Conservation (phyloP, 2,113 vertebrate genomes). For the Rhadina sibilatrix region DNA sequence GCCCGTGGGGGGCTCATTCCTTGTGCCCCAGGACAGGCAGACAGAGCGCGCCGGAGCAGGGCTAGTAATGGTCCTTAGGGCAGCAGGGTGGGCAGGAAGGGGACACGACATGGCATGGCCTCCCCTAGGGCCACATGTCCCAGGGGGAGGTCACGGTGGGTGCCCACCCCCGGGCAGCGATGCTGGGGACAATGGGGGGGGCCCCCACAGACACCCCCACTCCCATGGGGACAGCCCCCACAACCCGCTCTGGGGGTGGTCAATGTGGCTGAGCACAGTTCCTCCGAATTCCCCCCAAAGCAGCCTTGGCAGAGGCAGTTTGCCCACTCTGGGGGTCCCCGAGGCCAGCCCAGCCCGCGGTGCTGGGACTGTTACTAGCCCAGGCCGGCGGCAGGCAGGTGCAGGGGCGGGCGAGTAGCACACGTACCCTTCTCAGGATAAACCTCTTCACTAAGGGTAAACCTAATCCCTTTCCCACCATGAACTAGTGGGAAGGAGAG, state of each 20-base stretch:
- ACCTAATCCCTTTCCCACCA: constrained; percentile 98
- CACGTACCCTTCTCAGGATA: constrained; percentile 99
- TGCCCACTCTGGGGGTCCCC: neutral
- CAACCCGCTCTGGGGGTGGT: neutral
- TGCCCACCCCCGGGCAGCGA: neutral
- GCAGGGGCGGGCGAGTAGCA: constrained; percentile 52
- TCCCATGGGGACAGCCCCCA: neutral
- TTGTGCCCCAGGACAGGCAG: neutral
- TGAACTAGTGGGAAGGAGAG: constrained; percentile 86
- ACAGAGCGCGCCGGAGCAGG: constrained; percentile 42
- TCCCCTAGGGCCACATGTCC: neutral
- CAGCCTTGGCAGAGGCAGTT: neutral
- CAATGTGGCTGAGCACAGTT: neutral
- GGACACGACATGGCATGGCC: neutral
- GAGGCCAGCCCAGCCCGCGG: neutral
- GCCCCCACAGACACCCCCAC: neutral
- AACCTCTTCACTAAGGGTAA: constrained; percentile 99
- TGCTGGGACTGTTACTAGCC: constrained; percentile 73
- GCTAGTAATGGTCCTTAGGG: constrained; percentile 67
- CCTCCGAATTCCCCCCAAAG: neutral
- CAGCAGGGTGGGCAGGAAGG: neutral
- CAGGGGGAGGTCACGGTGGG: neutral
- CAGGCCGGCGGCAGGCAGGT: constrained; percentile 29
- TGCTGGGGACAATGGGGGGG: neutral
- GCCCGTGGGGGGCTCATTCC: neutral